These are phyloP conservation scores for Sicus ferrugineus DNA, from an alignment of 2,888 invertebrate genomes.

Conservation along the genomic window DNA sequence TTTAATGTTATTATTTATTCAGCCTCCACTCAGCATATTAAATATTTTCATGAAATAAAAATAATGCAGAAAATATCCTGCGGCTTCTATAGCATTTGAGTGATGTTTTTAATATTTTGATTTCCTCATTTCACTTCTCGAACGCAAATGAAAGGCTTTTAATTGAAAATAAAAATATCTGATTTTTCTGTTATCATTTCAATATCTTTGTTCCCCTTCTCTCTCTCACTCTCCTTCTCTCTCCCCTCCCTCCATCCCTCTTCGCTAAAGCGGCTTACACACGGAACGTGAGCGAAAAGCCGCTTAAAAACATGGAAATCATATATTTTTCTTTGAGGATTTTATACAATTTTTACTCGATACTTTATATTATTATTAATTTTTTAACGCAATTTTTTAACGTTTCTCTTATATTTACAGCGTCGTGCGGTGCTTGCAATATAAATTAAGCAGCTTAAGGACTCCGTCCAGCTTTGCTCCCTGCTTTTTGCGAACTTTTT, in stretches of 20 bases:
- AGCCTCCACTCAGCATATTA: not conserved
- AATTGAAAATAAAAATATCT: not conserved
- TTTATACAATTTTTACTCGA: not conserved
- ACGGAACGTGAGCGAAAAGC: not conserved
- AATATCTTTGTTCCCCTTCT: too few species aligned
- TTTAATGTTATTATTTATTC: not conserved
- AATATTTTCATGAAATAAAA: not conserved
- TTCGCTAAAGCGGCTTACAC: not conserved
- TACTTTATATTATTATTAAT: not conserved
- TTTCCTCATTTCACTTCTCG: not conserved
- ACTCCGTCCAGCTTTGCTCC: not conserved
- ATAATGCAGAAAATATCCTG: not conserved
- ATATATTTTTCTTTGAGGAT: not conserved
- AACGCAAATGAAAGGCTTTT: not conserved
- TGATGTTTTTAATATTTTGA: not conserved
- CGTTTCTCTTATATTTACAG: not conserved
- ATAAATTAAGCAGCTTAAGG: slow-evolving; percentile 26
- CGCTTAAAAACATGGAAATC: not conserved
- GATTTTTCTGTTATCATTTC: too few species aligned
- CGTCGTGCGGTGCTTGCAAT: not conserved
- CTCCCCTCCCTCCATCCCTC: not conserved
- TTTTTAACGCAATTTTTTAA: not conserved
- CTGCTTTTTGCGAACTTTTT: not conserved
- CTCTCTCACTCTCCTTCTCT: too few species aligned
- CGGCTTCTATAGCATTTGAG: not conserved